phyloP scores from a whole-genome alignment of 2,113 vertebrate species.

The Triplophysa rosa region DNA sequence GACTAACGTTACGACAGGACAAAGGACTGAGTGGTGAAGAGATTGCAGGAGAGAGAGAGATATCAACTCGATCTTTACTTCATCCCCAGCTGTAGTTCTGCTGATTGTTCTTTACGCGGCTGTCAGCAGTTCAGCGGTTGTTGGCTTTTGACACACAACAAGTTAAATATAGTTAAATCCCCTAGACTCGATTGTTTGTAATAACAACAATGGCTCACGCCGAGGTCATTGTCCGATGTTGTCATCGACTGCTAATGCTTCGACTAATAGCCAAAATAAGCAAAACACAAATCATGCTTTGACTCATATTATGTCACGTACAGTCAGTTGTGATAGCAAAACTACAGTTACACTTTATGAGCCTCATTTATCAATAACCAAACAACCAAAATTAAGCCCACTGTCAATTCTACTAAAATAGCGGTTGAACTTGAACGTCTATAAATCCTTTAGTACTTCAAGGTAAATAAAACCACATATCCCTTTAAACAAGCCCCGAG shows the following conservation, averaged over 20 bases:
- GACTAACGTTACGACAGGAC: slow-evolving; percentile 17
- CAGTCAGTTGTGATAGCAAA: neutral
- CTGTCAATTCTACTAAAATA: neutral
- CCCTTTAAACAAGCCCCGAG: neutral
- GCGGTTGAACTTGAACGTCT: neutral
- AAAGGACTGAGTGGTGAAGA: slow-evolving; percentile 25
- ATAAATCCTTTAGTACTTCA: neutral
- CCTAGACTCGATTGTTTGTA: slow-evolving; percentile 38
- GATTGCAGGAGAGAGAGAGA: slow-evolving; percentile 5
- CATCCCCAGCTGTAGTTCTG: slow-evolving; percentile 17
- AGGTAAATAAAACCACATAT: neutral
- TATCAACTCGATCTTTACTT: slow-evolving; percentile 1
- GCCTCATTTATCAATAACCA: neutral
- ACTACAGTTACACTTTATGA: neutral
- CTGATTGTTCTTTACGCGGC: slow-evolving; percentile 43
- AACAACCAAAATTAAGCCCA: neutral
- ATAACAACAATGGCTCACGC: slow-evolving; percentile 20
- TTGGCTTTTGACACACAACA: slow-evolving; percentile 28
- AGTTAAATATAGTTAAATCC: slow-evolving; percentile 48
- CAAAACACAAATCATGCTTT: neutral
- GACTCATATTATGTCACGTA: neutral
- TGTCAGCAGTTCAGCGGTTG: slow-evolving; percentile 38
- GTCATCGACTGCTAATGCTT: slow-evolving; percentile 23
- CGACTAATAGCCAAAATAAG: slow-evolving; percentile 17
- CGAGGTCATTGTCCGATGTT: neutral